Conservation (phyloP, 1,140 invertebrate species). For the Dendrolimus punctatus region DNA sequence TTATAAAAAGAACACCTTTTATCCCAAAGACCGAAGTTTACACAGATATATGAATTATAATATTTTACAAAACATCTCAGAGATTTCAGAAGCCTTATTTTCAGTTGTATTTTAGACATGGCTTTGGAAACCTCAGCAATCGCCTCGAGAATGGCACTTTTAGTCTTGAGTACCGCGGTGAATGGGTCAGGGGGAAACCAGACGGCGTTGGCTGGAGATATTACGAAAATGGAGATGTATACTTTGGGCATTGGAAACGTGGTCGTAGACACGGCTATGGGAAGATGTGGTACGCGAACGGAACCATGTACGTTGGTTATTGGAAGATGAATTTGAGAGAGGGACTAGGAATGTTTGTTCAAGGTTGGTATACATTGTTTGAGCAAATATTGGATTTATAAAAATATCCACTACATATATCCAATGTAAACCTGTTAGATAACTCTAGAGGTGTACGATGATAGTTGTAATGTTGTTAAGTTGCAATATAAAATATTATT, state of each 20-base stretch:
- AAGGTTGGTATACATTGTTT: slow-evolving; percentile 29
- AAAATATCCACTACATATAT: too few species aligned
- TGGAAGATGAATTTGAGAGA: slow-evolving; percentile 57
- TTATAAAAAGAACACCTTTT: too few species aligned
- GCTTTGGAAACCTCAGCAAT: slow-evolving; percentile 50
- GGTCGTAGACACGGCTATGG: slow-evolving; percentile 77
- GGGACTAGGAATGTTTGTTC: slow-evolving; percentile 66
- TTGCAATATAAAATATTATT: too few species aligned
- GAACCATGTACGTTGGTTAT: slow-evolving; percentile 72
- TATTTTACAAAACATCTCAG: too few species aligned
- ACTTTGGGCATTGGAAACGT: slow-evolving; percentile 75
- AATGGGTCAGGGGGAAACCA: slow-evolving; percentile 70
- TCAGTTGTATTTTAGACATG: slow-evolving; percentile 36
- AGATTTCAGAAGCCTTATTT: too few species aligned
- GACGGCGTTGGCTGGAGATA: slow-evolving; percentile 72
- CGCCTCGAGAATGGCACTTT: slow-evolving; percentile 48
- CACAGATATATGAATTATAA: too few species aligned
- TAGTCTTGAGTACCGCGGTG: slow-evolving; percentile 59
- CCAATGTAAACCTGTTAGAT: too few species aligned
- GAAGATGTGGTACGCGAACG: slow-evolving; percentile 73
- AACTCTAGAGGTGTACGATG: too few species aligned
- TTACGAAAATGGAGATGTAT: slow-evolving; percentile 73
- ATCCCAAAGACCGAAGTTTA: too few species aligned
- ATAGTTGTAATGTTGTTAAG: too few species aligned
- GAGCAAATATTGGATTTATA: background rate